These are phyloP conservation scores for Pseudolaguvia tuberculata DNA, from an alignment of 2,113 vertebrate genomes.

Conservation along the genomic window DNA sequence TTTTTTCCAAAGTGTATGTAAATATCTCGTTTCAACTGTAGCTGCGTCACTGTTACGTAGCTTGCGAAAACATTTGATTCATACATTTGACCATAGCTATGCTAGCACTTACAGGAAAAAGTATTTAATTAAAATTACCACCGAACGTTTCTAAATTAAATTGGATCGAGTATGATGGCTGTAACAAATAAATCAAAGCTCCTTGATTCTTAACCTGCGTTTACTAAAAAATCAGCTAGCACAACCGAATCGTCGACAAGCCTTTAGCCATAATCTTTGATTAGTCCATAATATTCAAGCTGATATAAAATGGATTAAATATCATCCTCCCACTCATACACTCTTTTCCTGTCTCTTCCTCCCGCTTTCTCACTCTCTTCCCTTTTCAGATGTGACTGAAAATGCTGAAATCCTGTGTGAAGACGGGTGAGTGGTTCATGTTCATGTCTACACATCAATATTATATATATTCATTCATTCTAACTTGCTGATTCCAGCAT, in stretches of 20 bases:
- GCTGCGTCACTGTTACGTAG: background rate
- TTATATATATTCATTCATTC: no score
- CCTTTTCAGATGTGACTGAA: conserved; percentile 55
- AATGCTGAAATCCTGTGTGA: background rate
- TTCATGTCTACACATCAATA: no score
- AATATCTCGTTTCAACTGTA: no score
- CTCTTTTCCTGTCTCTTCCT: background rate
- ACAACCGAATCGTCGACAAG: background rate
- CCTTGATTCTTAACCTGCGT: background rate
- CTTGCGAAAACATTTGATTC: background rate
- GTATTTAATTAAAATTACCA: background rate
- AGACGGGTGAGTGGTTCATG: background rate
- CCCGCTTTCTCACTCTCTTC: background rate
- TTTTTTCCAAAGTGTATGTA: no score
- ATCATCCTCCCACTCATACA: background rate
- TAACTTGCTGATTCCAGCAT: no score
- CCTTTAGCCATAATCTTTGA: background rate
- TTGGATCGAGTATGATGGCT: background rate
- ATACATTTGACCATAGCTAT: background rate
- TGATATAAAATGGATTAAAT: background rate
- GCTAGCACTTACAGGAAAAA: background rate
- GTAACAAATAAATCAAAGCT: background rate
- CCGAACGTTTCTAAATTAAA: background rate
- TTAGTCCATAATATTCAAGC: background rate
- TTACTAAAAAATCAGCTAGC: background rate